phyloP scores from a whole-genome alignment of 2,888 invertebrate genomes.

The Agonopterix heracliana region DNA sequence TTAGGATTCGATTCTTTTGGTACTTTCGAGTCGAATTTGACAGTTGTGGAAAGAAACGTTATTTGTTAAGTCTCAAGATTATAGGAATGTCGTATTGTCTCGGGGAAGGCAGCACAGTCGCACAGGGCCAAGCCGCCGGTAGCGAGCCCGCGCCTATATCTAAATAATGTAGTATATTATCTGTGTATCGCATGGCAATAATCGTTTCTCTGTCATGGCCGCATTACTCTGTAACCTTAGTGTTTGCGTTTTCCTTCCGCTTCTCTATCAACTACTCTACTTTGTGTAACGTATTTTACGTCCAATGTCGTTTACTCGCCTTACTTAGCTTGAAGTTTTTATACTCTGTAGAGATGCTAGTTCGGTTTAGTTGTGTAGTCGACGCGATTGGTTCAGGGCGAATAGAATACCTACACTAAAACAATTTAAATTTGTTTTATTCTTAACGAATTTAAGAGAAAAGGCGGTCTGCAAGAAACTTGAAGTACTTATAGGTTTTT shows the following conservation, averaged over 20 bases:
- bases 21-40: too few relatives aligned
- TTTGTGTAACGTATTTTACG: constrained; percentile 15
- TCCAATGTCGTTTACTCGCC: constrained; percentile 30
- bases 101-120: too few relatives aligned
- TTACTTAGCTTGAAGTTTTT: constrained; percentile 30
- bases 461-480: too few relatives aligned
- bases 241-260: neutral
- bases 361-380: constrained; percentile 27
- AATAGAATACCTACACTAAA: too few relatives aligned
- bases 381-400: too few relatives aligned
- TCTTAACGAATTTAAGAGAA: too few relatives aligned
- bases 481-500: too few relatives aligned
- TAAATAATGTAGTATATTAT: constrained; percentile 29
- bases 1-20: neutral
- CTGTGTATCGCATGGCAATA: constrained; percentile 54
- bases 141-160: constrained; percentile 12
- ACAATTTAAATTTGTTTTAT: too few relatives aligned
- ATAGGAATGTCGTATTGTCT: too few relatives aligned
- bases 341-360: constrained; percentile 43
- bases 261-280: neutral
- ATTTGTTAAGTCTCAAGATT: too few relatives aligned
- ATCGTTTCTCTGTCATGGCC: constrained; percentile 11
- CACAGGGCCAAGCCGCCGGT: neutral
- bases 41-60: too few relatives aligned
- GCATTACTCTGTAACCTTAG: neutral